These are phyloP conservation scores for Chelon auratus DNA, from an alignment of 2,797 vertebrate genomes.

Conservation along the genomic window DNA sequence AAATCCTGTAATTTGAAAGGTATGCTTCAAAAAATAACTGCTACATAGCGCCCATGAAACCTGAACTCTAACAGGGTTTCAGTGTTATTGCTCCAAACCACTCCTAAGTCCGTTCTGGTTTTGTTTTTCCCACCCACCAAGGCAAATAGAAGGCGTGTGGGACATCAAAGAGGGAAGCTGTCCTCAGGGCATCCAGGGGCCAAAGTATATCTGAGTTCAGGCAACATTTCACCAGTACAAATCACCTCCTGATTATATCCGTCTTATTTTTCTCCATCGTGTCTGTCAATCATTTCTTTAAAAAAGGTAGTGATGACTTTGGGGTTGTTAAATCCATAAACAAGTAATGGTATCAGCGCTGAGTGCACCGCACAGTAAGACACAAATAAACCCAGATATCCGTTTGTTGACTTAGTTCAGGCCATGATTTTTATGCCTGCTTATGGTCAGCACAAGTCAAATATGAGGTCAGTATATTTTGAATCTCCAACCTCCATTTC, in stretches of 20 bases:
- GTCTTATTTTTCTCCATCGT: constrained; percentile 15
- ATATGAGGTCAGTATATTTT: constrained; percentile 83
- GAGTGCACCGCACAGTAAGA: constrained; percentile 47
- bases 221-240: constrained; percentile 50
- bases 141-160: constrained; percentile 67
- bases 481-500: constrained; percentile 70
- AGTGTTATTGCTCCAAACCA: constrained; percentile 69
- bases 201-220: constrained; percentile 52
- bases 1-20: constrained; percentile 61
- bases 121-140: constrained; percentile 77
- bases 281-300: constrained; percentile 35
- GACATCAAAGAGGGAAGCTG: constrained; percentile 71
- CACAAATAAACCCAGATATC: constrained; percentile 71
- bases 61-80: constrained; percentile 61
- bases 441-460: constrained; percentile 79
- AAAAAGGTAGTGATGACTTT: constrained; percentile 20
- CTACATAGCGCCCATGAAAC: constrained; percentile 61
- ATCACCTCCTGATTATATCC: constrained; percentile 51
- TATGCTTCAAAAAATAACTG: constrained; percentile 63
- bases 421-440: constrained; percentile 72
- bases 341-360: constrained; percentile 33
- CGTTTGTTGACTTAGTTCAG: constrained; percentile 78
- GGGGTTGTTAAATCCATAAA: constrained; percentile 25
- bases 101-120: constrained; percentile 56
- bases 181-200: constrained; percentile 53